Base-by-base conservation (phyloP, 2,888 invertebrate genomes). In the Heliconius hortense region DNA sequence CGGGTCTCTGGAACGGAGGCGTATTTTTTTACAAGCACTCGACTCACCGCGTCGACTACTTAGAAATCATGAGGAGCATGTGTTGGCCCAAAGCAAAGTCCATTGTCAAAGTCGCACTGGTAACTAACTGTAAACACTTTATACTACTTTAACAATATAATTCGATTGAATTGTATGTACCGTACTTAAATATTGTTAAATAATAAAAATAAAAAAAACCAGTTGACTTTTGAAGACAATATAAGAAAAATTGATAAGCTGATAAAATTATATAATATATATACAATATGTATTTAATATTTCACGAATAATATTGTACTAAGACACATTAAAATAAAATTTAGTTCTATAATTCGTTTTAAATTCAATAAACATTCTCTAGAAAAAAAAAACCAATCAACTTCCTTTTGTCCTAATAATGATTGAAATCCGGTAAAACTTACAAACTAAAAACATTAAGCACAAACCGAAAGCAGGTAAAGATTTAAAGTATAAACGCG, bases 31-130 rank as follows among this genome's bases (percentile, higher is more conserved):
- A 60, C 15, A 71, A 71, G 60, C 60, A 60, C 26, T 43, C 60
- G 71, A 71, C 70, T 56, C 39, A 11, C 60, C 59, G 60, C 62
- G 71, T 71, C 71, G 43, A 71, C 71, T 70, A 59, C 26, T 39
- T 5, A 28, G 39, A 62, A 71, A 21, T 43, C 43, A 39, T 13
- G 60, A 71, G 13, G 26, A 39, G 26, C 59, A 71, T 60, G 26
- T 62, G 59, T 59, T 21, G 26, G 24, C 39, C 18, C 18, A 39
- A 60, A 39, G 10, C 11, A 39, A 26, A 60, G 11, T 60, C 71
- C 28, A 18, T 71, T 71, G 71, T 71, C 26, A 62, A 71, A n/a
- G 60, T 59, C 35, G 60, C 43, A 71, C 39, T 43, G 18, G 8
- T 62, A 71, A 71, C 62, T 62, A 71, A 71, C 62, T 39, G 59